phyloP scores from a whole-genome alignment of 2,113 vertebrate genomes.

The Gallinago undulata region DNA sequence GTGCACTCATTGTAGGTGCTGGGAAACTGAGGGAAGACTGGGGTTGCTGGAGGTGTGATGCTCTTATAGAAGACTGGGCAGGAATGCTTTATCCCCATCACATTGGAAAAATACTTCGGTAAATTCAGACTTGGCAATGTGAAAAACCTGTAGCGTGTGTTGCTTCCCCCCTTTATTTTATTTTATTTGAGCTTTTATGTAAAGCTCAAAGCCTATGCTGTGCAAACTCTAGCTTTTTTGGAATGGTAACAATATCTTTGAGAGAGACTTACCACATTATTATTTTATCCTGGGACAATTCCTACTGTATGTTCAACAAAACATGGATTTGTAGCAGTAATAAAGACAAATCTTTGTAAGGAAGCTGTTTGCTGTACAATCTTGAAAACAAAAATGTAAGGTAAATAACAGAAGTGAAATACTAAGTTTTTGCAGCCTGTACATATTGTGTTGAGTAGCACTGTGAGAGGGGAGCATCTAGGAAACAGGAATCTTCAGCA shows the following conservation, averaged over 20 bases:
- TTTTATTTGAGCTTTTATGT: no score
- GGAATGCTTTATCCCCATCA: not conserved
- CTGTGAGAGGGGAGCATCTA: not conserved
- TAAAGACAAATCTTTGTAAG: not conserved
- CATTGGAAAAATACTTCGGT: not conserved
- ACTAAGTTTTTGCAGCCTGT: not conserved
- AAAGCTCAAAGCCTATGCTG: not conserved
- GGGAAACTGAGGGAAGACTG: not conserved
- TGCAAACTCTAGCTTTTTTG: not conserved
- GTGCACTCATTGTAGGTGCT: not conserved
- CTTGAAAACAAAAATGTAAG: not conserved
- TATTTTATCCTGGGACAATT: not conserved
- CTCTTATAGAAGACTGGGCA: not conserved
- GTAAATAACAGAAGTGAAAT: not conserved
- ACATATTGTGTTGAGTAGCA: not conserved
- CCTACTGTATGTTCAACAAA: not conserved
- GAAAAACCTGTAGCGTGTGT: not conserved
- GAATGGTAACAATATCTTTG: not conserved
- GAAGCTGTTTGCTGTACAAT: not conserved
- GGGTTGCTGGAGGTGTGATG: not conserved
- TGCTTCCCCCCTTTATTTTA: not conserved
- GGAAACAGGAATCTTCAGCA: not conserved
- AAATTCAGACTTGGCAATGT: not conserved
- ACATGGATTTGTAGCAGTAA: not conserved
- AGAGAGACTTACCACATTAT: not conserved